Conservation (phyloP, 1,140 invertebrate species). For the Zaprionus ornatus region DNA sequence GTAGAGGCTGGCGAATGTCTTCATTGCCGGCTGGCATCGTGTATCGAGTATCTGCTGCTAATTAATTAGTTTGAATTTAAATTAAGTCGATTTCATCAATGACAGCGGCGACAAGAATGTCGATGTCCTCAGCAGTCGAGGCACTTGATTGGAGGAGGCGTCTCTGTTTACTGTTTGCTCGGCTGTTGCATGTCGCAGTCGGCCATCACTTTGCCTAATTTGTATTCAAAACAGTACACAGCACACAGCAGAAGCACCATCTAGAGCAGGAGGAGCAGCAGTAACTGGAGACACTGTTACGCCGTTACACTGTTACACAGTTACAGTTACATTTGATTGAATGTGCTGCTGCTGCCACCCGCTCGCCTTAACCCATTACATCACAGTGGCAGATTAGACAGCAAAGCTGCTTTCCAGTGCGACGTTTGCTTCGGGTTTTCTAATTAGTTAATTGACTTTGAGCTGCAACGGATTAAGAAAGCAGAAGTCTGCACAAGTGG, state of each 20-base stretch:
- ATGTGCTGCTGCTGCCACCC: constrained; percentile 48
- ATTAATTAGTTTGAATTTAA: constrained; percentile 83
- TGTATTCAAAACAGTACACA: constrained; percentile 73
- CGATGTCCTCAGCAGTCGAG: constrained; percentile 28
- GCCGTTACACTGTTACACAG: constrained; percentile 57
- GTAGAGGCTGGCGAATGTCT: constrained; percentile 35
- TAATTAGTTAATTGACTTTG: constrained; percentile 73
- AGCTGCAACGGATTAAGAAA: constrained; percentile 46
- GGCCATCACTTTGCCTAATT: constrained; percentile 73
- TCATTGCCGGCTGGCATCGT: constrained; percentile 19
- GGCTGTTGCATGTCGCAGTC: constrained; percentile 54
- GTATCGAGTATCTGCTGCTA: constrained; percentile 36
- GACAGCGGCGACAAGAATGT: constrained; percentile 47
- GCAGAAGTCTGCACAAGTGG: background rate
- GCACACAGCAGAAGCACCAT: constrained; percentile 5
- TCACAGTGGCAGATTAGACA: constrained; percentile 47
- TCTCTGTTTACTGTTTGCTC: constrained; percentile 11
- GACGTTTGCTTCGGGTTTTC: constrained; percentile 43
- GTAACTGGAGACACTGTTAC: constrained; percentile 11
- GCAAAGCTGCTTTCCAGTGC: constrained; percentile 48
- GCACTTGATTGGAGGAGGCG: constrained; percentile 66
- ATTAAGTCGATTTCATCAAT: constrained; percentile 66
- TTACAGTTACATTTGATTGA: constrained; percentile 76
- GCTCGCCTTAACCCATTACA: background rate
- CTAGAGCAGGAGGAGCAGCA: background rate